These are phyloP conservation scores for Odontophorus gujanensis DNA, from an alignment of 2,113 vertebrate species.

Conservation along the genomic window DNA sequence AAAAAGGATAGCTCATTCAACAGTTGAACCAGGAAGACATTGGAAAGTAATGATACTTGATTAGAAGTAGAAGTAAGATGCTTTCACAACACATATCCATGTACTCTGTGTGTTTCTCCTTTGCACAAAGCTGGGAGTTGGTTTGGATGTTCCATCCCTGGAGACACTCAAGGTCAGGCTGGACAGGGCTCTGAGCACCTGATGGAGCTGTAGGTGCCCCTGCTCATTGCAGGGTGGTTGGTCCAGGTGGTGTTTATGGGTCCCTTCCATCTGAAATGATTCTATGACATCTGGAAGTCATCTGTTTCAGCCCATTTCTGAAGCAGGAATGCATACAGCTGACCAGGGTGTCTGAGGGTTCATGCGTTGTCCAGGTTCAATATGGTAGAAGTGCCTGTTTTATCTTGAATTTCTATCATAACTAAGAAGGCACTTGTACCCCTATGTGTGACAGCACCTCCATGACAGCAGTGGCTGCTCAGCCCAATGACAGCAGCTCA, in stretches of 20 bases:
- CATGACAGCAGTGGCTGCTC: background rate
- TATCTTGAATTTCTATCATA: slow-evolving; percentile 8
- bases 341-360: background rate
- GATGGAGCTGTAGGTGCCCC: no score
- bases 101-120: background rate
- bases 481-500: background rate
- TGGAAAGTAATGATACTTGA: background rate
- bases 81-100: background rate
- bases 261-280: background rate
- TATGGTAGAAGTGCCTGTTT: background rate
- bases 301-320: background rate
- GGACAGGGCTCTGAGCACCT: no score
- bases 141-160: background rate
- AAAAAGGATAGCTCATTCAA: background rate
- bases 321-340: background rate
- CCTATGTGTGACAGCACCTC: background rate
- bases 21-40: background rate
- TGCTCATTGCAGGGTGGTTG: background rate
- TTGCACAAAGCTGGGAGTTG: background rate
- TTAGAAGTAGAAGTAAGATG: background rate
- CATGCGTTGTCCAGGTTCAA: background rate
- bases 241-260: no score
- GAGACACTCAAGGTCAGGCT: background rate
- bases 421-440: background rate
- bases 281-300: background rate